phyloP scores from a whole-genome alignment of 1,140 invertebrate species.

The Bombus turneri region DNA sequence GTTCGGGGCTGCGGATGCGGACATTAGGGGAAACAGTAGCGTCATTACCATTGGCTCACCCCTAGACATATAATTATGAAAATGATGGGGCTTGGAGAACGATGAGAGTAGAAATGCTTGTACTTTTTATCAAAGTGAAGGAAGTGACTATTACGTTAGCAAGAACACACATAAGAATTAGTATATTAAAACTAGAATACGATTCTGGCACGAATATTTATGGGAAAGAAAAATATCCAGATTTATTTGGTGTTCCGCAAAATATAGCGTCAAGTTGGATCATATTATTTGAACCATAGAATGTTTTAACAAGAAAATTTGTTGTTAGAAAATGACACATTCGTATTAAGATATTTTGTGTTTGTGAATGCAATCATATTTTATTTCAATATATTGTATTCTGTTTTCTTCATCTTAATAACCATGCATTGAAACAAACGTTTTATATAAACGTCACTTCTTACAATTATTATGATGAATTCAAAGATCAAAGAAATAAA shows the following conservation, averaged over 20 bases:
- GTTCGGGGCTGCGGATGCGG: constrained; percentile 12
- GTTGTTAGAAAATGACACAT: background rate
- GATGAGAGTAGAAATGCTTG: background rate
- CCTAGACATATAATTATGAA: background rate
- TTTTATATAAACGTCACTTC: too few relatives aligned
- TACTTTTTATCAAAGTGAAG: background rate
- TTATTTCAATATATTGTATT: background rate
- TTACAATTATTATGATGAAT: background rate
- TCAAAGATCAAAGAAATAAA: background rate
- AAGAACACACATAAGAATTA: background rate
- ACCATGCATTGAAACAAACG: background rate
- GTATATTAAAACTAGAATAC: background rate
- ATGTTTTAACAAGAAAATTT: background rate
- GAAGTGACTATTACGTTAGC: background rate
- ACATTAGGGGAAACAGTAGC: constrained; percentile 20
- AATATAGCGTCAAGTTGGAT: too few relatives aligned
- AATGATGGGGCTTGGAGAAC: background rate
- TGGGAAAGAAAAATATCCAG: too few relatives aligned
- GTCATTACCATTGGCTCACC: constrained; percentile 31
- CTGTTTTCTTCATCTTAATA: background rate
- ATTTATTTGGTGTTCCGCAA: too few relatives aligned
- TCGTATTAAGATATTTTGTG: background rate
- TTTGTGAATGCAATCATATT: too few relatives aligned
- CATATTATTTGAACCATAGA: too few relatives aligned
- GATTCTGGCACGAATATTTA: too few relatives aligned